A percentile compares a stretch with the other conserved stretches of the same genome.
These are phyloP conservation scores for Platysteira castanea DNA, from an alignment of 2,113 vertebrate genomes.

Conservation along the genomic window DNA sequence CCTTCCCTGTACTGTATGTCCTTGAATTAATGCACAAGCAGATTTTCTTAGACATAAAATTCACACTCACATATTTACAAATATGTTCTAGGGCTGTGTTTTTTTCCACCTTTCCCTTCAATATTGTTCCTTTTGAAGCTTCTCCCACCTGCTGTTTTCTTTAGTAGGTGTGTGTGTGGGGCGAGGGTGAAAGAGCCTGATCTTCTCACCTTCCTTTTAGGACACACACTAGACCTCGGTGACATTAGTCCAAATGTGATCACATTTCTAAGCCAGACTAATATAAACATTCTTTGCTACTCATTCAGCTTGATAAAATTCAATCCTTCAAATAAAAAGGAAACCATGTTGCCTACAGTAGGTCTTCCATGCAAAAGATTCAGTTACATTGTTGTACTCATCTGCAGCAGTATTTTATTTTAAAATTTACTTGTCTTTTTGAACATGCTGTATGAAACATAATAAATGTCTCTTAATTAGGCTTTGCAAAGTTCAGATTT, in stretches of 20 bases:
- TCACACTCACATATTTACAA: not conserved
- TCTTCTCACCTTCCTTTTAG: not conserved
- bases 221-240: not conserved
- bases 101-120: not conserved
- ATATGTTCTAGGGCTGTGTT: not conserved
- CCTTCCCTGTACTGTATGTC: not conserved
- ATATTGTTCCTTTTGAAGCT: not conserved
- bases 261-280: not conserved
- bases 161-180: not conserved
- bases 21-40: not conserved
- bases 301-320: not conserved
- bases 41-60: not conserved
- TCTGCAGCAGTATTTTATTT: not conserved
- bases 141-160: not conserved
- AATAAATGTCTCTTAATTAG: not conserved
- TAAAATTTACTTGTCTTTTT: not conserved
- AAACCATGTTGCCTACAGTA: not conserved
- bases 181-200: not conserved
- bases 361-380: not conserved
- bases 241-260: not conserved
- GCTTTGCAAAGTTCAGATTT: not conserved
- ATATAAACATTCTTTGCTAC: not conserved
- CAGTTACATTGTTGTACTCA: not conserved
- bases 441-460: not conserved
- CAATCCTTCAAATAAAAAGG: not conserved